Conservation (phyloP, 2,113 vertebrate genomes). For the Cacatua alba region DNA sequence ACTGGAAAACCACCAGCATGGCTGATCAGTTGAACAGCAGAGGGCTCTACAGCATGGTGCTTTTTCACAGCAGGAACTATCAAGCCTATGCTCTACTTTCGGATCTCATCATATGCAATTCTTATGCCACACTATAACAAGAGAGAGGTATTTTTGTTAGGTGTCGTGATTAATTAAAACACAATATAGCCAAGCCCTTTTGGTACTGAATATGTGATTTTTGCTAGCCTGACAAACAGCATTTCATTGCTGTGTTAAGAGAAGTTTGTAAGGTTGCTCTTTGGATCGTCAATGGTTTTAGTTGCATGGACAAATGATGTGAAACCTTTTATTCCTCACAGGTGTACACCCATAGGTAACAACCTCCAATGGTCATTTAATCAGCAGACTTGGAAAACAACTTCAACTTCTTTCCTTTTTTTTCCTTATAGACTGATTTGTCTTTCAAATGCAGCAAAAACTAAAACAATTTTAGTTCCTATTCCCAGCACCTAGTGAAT, state of each 20-base stretch:
- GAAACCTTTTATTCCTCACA: not conserved
- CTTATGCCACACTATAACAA: accelerated
- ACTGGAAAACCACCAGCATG: not conserved
- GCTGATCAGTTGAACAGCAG: not conserved
- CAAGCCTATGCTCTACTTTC: not conserved
- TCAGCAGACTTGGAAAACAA: not conserved
- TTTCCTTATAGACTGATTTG: not conserved
- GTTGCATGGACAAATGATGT: not conserved
- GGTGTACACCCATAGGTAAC: not conserved
- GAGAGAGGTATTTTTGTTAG: not conserved
- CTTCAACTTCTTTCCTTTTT: not conserved
- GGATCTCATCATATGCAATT: not conserved
- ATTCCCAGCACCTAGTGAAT: not conserved
- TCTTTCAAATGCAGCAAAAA: not conserved
- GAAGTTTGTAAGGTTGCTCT: not conserved
- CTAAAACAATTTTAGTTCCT: not conserved
- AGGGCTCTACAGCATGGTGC: not conserved
- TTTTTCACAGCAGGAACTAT: not conserved
- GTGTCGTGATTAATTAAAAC: not conserved
- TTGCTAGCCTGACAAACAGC: not conserved
- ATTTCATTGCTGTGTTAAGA: not conserved
- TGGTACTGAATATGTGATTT: not conserved
- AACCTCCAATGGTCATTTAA: not conserved
- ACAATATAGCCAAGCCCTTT: not conserved
- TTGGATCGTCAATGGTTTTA: not conserved